Evolutionary conservation across 2,797 vertebrate species (phyloP).

Genomic region (Sphenodon punctatus): DNA sequence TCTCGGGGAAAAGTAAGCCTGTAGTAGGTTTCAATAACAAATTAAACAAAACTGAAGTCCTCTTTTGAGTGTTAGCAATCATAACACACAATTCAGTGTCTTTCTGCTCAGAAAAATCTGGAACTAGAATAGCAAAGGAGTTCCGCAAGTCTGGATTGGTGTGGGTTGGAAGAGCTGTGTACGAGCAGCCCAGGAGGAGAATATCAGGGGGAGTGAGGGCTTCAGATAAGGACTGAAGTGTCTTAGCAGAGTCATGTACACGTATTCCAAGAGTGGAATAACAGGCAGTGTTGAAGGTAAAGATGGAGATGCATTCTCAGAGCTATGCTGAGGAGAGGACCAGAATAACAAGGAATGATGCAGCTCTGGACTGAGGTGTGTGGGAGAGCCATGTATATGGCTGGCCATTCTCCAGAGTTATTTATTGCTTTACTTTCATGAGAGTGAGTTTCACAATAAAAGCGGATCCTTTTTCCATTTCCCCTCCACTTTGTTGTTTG

Average conservation of each 20-base stretch:
- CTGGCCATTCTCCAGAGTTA: neutral
- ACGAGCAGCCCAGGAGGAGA: no score
- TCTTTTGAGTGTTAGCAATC: neutral
- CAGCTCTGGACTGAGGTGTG: neutral
- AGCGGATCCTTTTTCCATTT: neutral
- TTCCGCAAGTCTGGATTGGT: no score
- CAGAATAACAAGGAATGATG: neutral
- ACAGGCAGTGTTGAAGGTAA: neutral
- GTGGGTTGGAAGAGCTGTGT: accelerated
- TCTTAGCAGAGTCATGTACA: no score
- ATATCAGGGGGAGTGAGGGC: neutral
- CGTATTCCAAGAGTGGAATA: no score
- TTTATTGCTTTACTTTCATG: neutral
- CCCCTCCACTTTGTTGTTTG: no score
- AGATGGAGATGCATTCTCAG: neutral
- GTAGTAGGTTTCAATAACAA: neutral
- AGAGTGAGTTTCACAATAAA: neutral
- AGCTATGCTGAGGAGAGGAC: neutral
- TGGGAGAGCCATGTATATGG: neutral
- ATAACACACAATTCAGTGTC: neutral
- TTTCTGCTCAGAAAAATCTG: neutral
- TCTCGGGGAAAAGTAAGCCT: neutral
- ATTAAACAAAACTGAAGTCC: neutral
- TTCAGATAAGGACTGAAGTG: no score
- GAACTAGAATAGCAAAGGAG: neutral